Percentiles rank a stretch among this genome's conserved stretches.
phyloP scores from a whole-genome alignment of 2,888 invertebrate genomes.

The Malthinus seriepunctatus region DNA sequence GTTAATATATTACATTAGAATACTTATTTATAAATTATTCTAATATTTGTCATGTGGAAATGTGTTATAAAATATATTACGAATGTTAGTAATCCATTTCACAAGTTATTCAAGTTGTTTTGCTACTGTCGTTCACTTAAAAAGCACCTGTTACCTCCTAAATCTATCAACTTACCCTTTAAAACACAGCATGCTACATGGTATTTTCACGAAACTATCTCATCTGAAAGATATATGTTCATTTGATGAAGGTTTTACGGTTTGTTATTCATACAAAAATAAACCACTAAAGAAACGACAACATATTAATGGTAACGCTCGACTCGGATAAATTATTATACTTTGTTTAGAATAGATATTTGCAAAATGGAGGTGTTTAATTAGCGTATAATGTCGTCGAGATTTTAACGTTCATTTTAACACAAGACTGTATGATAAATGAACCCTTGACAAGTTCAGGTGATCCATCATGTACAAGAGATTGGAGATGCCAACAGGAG shows the following conservation, averaged over 20 bases:
- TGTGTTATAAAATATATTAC: constrained; percentile 13
- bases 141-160: constrained; percentile 42
- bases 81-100: constrained; percentile 30
- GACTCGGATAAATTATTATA: constrained; percentile 34
- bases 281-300: constrained; percentile 38
- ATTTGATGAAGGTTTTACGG: constrained; percentile 44
- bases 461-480: constrained; percentile 56
- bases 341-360: constrained; percentile 23
- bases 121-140: constrained; percentile 29
- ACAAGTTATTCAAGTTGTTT: constrained; percentile 27
- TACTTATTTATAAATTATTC: too few species aligned
- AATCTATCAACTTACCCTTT: constrained; percentile 40
- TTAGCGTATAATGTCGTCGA: constrained; percentile 40
- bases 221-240: constrained; percentile 41
- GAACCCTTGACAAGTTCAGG: constrained; percentile 52
- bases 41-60: constrained; percentile 3
- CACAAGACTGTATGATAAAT: constrained; percentile 51
- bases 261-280: constrained; percentile 43
- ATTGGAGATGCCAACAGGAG: constrained; percentile 52
- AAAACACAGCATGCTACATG: constrained; percentile 30
- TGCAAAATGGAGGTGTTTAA: constrained; percentile 35
- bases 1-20: too few species aligned
- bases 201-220: constrained; percentile 33
- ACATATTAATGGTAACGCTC: constrained; percentile 36
- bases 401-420: constrained; percentile 31